Conservation (phyloP, 2,888 invertebrate species). For the Drosophila bunnanda region DNA sequence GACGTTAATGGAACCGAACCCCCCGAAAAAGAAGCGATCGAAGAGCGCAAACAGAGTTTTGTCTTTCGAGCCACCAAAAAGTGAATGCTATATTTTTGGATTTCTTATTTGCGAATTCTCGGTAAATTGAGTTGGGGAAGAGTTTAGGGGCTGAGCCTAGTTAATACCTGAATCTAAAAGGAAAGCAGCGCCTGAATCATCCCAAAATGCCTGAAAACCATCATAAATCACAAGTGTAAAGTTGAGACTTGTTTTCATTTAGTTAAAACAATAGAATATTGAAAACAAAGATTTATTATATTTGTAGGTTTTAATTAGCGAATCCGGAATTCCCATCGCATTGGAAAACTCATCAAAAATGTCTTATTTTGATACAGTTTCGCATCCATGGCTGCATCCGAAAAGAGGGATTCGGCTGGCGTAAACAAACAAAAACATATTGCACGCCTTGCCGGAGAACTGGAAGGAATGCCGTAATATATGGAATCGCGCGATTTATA, state of each 20-base stretch:
- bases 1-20: slow-evolving; percentile 57
- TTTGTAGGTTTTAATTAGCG: background rate
- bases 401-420: slow-evolving; percentile 56
- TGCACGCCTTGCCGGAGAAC: slow-evolving; percentile 58
- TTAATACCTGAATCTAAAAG: background rate
- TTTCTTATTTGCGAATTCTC: slow-evolving; percentile 19
- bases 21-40: slow-evolving; percentile 30
- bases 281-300: slow-evolving; percentile 2
- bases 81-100: slow-evolving; percentile 1
- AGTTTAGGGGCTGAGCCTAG: background rate
- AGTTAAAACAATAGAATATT: background rate
- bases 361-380: slow-evolving; percentile 39
- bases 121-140: background rate
- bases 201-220: slow-evolving; percentile 4
- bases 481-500: slow-evolving; percentile 64
- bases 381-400: slow-evolving; percentile 58
- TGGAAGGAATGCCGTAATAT: slow-evolving; percentile 55
- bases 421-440: slow-evolving; percentile 69
- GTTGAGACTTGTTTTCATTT: background rate
- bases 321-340: slow-evolving; percentile 5
- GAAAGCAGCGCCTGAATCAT: background rate
- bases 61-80: slow-evolving; percentile 27
- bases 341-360: background rate
- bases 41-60: slow-evolving; percentile 30
- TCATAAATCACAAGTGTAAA: background rate